phyloP scores from a whole-genome alignment of 2,888 invertebrate genomes.

The Ctenicera cuprea region DNA sequence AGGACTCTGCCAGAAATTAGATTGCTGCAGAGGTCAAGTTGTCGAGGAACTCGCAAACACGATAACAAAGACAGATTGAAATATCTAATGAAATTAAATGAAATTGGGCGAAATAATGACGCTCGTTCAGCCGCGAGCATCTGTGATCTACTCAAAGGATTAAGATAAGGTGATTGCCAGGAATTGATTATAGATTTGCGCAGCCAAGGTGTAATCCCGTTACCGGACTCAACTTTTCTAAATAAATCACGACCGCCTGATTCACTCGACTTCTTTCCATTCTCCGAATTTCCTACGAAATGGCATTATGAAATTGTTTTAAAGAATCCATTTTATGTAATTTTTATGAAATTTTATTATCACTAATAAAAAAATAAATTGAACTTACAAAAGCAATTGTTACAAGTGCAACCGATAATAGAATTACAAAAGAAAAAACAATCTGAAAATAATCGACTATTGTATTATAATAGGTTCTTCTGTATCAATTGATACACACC shows the following conservation, averaged over 20 bases:
- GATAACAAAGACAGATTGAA: slow-evolving; percentile 67
- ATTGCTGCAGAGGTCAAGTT: slow-evolving; percentile 61
- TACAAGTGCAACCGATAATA: no score
- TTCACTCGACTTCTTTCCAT: slow-evolving; percentile 23
- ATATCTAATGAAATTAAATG: slow-evolving; percentile 69
- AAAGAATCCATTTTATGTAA: neutral
- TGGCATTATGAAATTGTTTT: slow-evolving; percentile 21
- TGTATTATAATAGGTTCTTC: no score
- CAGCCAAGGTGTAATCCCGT: slow-evolving; percentile 56
- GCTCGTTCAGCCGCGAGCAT: slow-evolving; percentile 48
- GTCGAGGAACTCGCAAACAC: slow-evolving; percentile 56
- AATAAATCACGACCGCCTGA: slow-evolving; percentile 55
- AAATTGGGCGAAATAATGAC: slow-evolving; percentile 68
- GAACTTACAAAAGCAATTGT: neutral
- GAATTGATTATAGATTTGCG: slow-evolving; percentile 59
- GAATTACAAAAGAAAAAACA: no score
- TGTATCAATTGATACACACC: no score
- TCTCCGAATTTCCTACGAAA: neutral
- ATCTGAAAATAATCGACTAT: no score
- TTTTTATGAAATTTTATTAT: neutral
- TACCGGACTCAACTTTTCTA: slow-evolving; percentile 56
- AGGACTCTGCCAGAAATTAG: slow-evolving; percentile 60
- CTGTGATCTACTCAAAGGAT: slow-evolving; percentile 60
- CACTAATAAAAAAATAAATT: neutral
- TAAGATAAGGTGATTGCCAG: slow-evolving; percentile 58